Evolutionary conservation across 2,797 vertebrate genomes (phyloP), one percentile per base, ranked within the genome.

Genomic region (Artibeus lituratus): DNA sequence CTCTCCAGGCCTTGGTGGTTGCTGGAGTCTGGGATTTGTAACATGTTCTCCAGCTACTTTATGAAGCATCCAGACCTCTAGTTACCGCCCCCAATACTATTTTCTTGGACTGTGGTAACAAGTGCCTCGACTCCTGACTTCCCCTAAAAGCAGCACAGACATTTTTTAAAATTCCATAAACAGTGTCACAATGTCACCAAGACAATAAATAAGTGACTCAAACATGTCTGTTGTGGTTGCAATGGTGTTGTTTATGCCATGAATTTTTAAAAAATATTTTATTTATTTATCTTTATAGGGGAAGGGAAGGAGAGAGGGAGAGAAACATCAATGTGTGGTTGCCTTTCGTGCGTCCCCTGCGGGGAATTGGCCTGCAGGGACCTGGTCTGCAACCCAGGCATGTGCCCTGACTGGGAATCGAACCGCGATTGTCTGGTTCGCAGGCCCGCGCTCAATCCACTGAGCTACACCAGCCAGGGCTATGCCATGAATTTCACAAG

Each of bases 1-100:
- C 35, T 91, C 62, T 51, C 12, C 2, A 2, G 9, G 44, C 0
- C 6, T 19, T 6, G 3, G 11, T 0, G 0, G 18, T 9, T 10
- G 0, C 11, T 7, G 4, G 19, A 1, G 39, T 5, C 22, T 24
- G 26, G 21, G 55, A 15, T 47, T 3, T 8, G 39, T 47, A n/a
- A 14, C 32, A 0, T 2, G 14, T 21, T 24, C 7, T 19, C 29
- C 12, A 0, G 26, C 26, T 29, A 0, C 3, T 29, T 59, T 37
- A 10, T n/a, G 21, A 32, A 44, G 29, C n/a, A 19, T 14, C 15
- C 65, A 1, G 21, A 11, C 62, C 37, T 44, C 35, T 10, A 14
- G 11, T 62, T 32, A 53, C 22, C 18, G 44, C 9, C 57, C 57
- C 2, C 53, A 44, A 24, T 10, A 39, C 12, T 11, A 5, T 81